Percentiles rank a stretch among this genome's conserved stretches.
These are phyloP conservation scores for Pecten maximus DNA, from an alignment of 2,888 invertebrate species.

Conservation along the genomic window DNA sequence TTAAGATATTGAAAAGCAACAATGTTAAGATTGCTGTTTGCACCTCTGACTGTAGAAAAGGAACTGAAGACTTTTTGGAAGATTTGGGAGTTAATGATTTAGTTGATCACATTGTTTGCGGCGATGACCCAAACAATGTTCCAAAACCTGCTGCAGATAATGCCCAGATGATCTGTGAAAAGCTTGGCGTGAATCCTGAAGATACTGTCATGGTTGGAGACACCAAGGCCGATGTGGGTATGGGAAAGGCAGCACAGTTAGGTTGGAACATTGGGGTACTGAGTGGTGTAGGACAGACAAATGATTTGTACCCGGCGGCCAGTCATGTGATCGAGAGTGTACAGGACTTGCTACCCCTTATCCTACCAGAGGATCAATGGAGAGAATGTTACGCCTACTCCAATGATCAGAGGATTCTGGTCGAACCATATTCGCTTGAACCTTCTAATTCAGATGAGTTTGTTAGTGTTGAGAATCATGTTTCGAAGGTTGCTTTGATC, in stretches of 20 bases:
- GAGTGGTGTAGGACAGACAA: conserved; percentile 79
- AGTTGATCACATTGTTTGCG: conserved; percentile 83
- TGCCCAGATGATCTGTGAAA: conserved; percentile 79
- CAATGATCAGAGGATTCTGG: conserved; percentile 68
- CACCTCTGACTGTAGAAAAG: conserved; percentile 82
- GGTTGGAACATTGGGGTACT: conserved; percentile 83
- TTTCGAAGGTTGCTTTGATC: conserved; percentile 69
- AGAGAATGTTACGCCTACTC: conserved; percentile 73
- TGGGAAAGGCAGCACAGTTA: conserved; percentile 82
- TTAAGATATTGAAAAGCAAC: conserved; percentile 80
- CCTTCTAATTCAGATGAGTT: conserved; percentile 42
- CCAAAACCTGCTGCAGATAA: conserved; percentile 83
- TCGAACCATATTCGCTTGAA: conserved; percentile 64
- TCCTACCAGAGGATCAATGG: conserved; percentile 75
- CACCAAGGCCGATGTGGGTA: conserved; percentile 83
- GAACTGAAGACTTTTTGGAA: conserved; percentile 68
- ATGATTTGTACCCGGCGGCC: conserved; percentile 73
- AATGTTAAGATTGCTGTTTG: conserved; percentile 83
- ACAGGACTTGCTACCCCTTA: conserved; percentile 76
- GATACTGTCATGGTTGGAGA: conserved; percentile 83
- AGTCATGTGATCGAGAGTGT: conserved; percentile 78
- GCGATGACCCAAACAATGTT: conserved; percentile 81
- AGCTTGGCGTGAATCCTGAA: conserved; percentile 73
- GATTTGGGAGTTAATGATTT: conserved; percentile 70
- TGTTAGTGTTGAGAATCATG: not conserved